Evolutionary conservation across 2,113 vertebrate genomes (phyloP).

Genomic region (Dicerorhinus sumatrensis): DNA sequence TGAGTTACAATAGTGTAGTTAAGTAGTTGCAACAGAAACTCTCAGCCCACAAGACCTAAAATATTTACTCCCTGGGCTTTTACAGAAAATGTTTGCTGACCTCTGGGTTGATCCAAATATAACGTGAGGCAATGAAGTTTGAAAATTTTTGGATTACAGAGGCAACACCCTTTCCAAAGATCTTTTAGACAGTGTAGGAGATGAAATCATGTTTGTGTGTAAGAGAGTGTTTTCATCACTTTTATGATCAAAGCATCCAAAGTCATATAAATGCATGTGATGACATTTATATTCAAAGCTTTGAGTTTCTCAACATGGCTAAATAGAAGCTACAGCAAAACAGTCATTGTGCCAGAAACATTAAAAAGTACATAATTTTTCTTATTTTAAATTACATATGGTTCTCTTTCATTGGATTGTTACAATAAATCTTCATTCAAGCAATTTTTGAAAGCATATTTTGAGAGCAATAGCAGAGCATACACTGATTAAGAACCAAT

Average conservation of each 20-base stretch:
- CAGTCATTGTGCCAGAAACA: not conserved
- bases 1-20: not conserved
- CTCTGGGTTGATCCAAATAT: not conserved
- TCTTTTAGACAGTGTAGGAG: not conserved
- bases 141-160: not conserved
- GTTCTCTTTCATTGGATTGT: not conserved
- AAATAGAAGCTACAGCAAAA: not conserved
- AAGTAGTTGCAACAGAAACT: not conserved
- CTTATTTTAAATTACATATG: not conserved
- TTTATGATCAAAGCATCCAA: not conserved
- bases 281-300: not conserved
- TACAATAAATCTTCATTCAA: not conserved
- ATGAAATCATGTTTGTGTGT: not conserved
- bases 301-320: not conserved
- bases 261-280: not conserved
- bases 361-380: not conserved
- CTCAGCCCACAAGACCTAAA: not conserved
- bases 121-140: not conserved
- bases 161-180: not conserved
- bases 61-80: not conserved
- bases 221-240: not conserved
- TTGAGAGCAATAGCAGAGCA: not conserved
- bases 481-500: not conserved
- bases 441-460: not conserved
- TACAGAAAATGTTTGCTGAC: not conserved